phyloP scores from a whole-genome alignment of 2,888 invertebrate genomes.

The Pandemis heparana region DNA sequence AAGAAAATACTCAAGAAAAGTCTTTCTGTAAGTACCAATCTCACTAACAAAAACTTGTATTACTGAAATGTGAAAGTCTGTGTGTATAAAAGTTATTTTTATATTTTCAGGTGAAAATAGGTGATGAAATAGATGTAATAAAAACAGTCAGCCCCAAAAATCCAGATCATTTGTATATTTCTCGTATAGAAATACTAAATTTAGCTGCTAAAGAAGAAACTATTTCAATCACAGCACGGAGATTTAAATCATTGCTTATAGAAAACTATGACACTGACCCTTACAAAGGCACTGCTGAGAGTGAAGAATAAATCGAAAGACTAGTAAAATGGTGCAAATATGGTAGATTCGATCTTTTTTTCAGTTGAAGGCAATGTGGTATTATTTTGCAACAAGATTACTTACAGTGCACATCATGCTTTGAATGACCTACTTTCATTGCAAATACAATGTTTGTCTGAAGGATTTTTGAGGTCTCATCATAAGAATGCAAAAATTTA shows the following conservation, averaged over 20 bases:
- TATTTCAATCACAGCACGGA: slow-evolving; percentile 86
- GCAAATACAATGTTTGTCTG: background rate
- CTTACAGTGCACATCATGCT: background rate
- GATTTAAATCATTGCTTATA: slow-evolving; percentile 89
- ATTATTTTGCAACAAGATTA: background rate
- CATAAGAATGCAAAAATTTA: background rate
- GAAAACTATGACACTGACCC: slow-evolving; percentile 89
- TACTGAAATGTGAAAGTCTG: background rate
- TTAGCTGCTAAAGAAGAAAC: slow-evolving; percentile 83
- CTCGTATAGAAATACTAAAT: slow-evolving; percentile 88
- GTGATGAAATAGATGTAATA: slow-evolving; percentile 93
- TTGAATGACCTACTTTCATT: background rate
- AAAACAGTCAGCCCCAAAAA: slow-evolving; percentile 88
- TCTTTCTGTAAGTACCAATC: slow-evolving; percentile 79
- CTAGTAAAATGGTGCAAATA: background rate
- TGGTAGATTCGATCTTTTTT: background rate
- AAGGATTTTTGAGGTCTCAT: background rate
- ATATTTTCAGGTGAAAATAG: slow-evolving; percentile 84
- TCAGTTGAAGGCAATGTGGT: background rate
- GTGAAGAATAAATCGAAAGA: slow-evolving; percentile 47
- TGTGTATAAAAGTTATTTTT: background rate
- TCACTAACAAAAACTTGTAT: background rate
- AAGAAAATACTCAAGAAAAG: slow-evolving; percentile 92
- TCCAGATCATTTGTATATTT: slow-evolving; percentile 88
- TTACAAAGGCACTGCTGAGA: slow-evolving; percentile 64